These are phyloP conservation scores for Wasmannia auropunctata DNA, from an alignment of 1,140 invertebrate species.

Conservation along the genomic window DNA sequence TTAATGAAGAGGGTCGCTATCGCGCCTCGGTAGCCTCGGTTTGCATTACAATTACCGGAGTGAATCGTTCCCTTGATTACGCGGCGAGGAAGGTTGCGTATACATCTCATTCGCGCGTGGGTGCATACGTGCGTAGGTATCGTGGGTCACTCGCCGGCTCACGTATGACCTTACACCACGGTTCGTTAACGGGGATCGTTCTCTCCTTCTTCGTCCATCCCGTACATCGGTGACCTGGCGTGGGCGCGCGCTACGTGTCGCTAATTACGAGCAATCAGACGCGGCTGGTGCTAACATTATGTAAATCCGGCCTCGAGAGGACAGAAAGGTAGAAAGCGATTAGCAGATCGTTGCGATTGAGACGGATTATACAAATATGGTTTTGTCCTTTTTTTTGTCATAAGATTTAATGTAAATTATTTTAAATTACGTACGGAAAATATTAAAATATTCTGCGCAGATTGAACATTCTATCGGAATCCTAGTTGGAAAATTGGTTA, in stretches of 20 bases:
- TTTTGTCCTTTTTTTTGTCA: neutral
- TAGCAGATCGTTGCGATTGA: slow-evolving; percentile 29
- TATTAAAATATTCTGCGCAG: neutral
- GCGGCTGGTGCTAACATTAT: slow-evolving; percentile 74
- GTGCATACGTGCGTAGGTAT: slow-evolving; percentile 61
- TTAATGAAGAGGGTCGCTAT: slow-evolving; percentile 51
- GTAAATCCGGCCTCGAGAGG: slow-evolving; percentile 81
- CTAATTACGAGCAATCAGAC: slow-evolving; percentile 83
- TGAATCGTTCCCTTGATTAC: slow-evolving; percentile 64
- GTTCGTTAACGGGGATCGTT: slow-evolving; percentile 69
- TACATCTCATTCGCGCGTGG: slow-evolving; percentile 46
- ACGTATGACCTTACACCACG: slow-evolving; percentile 50
- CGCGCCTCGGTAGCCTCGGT: slow-evolving; percentile 25
- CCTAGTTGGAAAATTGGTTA: neutral
- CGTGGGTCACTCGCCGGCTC: slow-evolving; percentile 56
- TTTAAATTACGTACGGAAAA: neutral
- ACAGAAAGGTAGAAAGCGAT: slow-evolving; percentile 79
- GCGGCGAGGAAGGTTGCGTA: slow-evolving; percentile 13
- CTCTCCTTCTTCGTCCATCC: slow-evolving; percentile 55
- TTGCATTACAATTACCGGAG: slow-evolving; percentile 46
- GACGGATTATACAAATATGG: neutral
- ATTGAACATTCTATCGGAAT: neutral
- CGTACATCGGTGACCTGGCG: slow-evolving; percentile 75
- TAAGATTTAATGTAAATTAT: neutral
- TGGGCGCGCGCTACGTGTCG: slow-evolving; percentile 82